Conservation (phyloP, 2,113 vertebrate genomes). For the Cololabis saira region DNA sequence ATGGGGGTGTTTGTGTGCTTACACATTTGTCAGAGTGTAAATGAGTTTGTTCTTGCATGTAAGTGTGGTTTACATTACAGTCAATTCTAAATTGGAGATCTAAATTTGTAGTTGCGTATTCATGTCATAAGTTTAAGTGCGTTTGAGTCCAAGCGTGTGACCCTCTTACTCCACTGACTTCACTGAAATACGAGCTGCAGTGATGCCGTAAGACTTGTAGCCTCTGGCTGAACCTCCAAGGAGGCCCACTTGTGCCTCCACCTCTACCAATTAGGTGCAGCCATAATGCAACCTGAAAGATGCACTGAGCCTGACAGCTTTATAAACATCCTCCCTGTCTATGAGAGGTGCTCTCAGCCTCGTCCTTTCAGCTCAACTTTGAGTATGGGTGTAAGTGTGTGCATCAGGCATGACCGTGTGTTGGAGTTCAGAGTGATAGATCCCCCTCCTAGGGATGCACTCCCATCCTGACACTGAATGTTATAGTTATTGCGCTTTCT, state of each 20-base stretch:
- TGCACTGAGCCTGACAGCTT: slow-evolving; percentile 64
- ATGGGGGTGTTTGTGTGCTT: not conserved
- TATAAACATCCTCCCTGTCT: slow-evolving; percentile 69
- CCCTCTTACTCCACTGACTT: slow-evolving; percentile 50
- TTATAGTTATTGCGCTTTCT: slow-evolving; percentile 66
- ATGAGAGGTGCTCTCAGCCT: slow-evolving; percentile 35
- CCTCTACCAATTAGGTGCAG: slow-evolving; percentile 75
- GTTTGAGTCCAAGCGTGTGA: slow-evolving; percentile 15
- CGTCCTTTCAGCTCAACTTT: slow-evolving; percentile 36
- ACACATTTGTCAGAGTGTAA: not conserved
- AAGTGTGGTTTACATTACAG: not conserved
- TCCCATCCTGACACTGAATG: slow-evolving; percentile 54
- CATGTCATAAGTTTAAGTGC: not conserved
- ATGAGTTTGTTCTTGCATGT: not conserved
- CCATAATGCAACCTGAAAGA: slow-evolving; percentile 73
- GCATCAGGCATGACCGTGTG: slow-evolving; percentile 41
- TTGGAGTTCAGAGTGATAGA: slow-evolving; percentile 56
- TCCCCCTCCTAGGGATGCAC: slow-evolving; percentile 56
- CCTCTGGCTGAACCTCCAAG: slow-evolving; percentile 71
- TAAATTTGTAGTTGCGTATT: not conserved
- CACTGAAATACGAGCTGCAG: slow-evolving; percentile 75
- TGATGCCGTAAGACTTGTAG: slow-evolving; percentile 63
- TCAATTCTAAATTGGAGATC: not conserved
- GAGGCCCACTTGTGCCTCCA: slow-evolving; percentile 70
- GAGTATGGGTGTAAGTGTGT: slow-evolving; percentile 35